phyloP scores from a whole-genome alignment of 2,113 vertebrate genomes.

The Ginglymostoma cirratum region DNA sequence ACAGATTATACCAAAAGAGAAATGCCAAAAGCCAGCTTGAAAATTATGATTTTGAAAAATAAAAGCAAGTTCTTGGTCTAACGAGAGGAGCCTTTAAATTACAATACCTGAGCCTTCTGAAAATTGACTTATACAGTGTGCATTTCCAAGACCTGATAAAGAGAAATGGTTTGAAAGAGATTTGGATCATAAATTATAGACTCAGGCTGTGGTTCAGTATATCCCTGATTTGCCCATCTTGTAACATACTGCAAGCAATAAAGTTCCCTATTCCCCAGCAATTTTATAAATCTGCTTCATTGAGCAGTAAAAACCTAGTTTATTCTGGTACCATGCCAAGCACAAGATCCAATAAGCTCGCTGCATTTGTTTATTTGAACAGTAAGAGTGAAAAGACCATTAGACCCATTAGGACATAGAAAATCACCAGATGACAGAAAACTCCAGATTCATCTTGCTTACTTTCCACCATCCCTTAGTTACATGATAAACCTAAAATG shows the following conservation, averaged over 20 bases:
- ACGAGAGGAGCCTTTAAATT: not conserved
- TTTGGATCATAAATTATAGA: not conserved
- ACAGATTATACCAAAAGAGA: not conserved
- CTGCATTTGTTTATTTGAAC: not conserved
- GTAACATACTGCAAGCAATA: not conserved
- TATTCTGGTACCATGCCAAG: not conserved
- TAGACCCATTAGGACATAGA: not conserved
- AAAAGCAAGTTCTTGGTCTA: not conserved
- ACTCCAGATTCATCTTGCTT: not conserved
- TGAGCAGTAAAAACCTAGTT: not conserved
- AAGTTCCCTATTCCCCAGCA: not conserved
- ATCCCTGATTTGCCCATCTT: not conserved
- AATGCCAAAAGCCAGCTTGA: not conserved
- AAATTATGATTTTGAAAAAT: not conserved
- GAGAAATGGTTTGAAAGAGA: not conserved
- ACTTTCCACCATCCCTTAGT: not conserved
- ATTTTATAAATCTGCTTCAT: not conserved
- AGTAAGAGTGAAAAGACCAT: not conserved
- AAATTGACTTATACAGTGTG: not conserved
- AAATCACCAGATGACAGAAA: not conserved
- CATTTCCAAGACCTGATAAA: conserved; percentile 6
- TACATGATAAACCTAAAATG: not conserved
- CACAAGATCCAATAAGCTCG: not conserved
- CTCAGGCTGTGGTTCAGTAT: not conserved
- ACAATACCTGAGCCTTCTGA: not conserved